These are phyloP conservation scores for Sparus aurata DNA, from an alignment of 2,797 vertebrate genomes.

Conservation along the genomic window DNA sequence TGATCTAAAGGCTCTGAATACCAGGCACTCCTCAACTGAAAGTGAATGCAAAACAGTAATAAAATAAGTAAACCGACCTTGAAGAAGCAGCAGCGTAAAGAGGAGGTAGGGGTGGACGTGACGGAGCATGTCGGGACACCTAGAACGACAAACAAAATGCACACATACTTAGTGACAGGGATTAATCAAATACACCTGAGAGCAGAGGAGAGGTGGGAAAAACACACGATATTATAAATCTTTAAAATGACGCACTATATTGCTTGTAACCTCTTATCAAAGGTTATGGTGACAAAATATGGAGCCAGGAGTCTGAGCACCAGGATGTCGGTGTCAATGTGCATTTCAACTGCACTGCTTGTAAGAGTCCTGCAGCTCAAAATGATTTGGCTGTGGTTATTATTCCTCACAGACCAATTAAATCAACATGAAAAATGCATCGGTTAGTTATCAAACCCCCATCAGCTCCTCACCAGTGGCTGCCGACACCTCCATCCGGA, in stretches of 20 bases:
- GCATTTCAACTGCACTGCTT: not conserved
- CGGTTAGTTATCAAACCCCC: not conserved
- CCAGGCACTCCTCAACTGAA: not conserved
- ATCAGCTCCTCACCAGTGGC: no score
- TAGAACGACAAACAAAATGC: constrained; percentile 66
- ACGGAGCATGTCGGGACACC: constrained; percentile 75
- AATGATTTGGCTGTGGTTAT: not conserved
- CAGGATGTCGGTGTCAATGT: not conserved
- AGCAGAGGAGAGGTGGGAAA: not conserved
- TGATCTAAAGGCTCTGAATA: constrained; percentile 13
- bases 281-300: not conserved
- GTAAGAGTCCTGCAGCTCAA: not conserved
- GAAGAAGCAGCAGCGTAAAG: constrained; percentile 73
- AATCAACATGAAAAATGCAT: not conserved
- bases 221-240: not conserved
- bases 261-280: no score
- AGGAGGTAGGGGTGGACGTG: constrained; percentile 58
- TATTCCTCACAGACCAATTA: not conserved
- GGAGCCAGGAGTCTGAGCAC: not conserved
- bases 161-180: constrained; percentile 5
- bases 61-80: constrained; percentile 76
- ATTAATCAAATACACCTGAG: not conserved
- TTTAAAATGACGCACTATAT: no score
- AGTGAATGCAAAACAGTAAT: constrained; percentile 26
- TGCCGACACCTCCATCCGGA: constrained; percentile 13